Percentiles rank a stretch among this genome's conserved stretches.
Conservation (phyloP, 2,888 invertebrate species). For the Sericinus montela region DNA sequence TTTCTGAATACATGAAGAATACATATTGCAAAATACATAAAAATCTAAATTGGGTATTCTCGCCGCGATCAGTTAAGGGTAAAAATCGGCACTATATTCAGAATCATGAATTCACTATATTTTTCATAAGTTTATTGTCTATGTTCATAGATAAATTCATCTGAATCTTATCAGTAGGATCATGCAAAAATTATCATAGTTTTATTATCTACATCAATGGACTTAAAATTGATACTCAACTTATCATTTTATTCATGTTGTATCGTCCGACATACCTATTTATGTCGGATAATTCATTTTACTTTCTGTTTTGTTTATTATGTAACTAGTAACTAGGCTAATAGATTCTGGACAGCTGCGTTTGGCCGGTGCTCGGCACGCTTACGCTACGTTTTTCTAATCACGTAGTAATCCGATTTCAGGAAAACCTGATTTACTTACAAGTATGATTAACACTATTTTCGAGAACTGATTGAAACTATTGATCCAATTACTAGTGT, state of each 20-base stretch:
- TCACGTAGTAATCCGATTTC: background rate
- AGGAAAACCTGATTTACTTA: background rate
- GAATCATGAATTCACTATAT: no score
- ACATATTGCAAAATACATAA: no score
- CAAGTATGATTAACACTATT: background rate
- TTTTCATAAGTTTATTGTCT: no score
- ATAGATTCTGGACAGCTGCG: background rate
- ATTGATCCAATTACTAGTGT: background rate
- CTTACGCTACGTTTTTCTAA: background rate
- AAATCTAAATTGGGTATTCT: no score
- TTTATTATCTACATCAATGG: no score
- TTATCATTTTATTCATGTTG: no score
- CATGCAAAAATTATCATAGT: background rate
- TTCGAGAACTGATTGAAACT: background rate
- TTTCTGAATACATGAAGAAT: no score
- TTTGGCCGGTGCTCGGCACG: background rate
- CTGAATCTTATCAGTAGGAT: background rate
- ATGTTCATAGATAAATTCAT: no score
- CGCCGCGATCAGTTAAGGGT: no score
- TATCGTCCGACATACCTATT: no score
- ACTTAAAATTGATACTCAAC: no score
- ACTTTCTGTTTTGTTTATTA: conserved; percentile 8
- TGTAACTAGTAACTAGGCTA: conserved; percentile 6
- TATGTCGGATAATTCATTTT: background rate
- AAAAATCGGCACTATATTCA: no score